A percentile compares a stretch with the other conserved stretches of the same genome.
phyloP scores from a whole-genome alignment of 2,113 vertebrate genomes.

The Callithrix jacchus region DNA sequence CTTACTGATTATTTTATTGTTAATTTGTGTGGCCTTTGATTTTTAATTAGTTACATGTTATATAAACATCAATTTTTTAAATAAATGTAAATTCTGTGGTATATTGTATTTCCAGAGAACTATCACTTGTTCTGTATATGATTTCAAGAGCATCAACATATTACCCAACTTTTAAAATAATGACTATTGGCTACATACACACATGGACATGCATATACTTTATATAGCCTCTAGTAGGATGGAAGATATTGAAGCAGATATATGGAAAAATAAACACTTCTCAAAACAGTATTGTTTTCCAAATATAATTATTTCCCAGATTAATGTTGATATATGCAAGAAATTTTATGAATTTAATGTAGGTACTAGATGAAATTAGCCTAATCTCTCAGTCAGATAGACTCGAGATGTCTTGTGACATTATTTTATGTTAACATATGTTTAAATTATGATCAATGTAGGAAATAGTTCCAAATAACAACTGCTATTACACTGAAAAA shows the following conservation, averaged over 20 bases:
- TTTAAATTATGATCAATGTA: conserved; percentile 64
- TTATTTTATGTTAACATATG: conserved; percentile 56
- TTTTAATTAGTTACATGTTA: not conserved
- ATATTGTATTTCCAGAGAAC: not conserved
- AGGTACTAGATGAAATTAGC: conserved; percentile 34
- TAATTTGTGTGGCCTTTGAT: not conserved
- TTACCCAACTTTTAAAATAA: not conserved
- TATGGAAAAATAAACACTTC: not conserved
- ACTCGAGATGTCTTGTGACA: conserved; percentile 57
- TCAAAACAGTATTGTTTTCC: not conserved
- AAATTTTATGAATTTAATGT: conserved; percentile 60
- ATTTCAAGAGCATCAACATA: not conserved
- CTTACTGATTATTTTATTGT: not conserved
- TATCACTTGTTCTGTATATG: not conserved
- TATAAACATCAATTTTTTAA: not conserved
- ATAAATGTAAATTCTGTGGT: not conserved
- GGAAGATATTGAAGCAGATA: not conserved
- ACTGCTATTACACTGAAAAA: not conserved
- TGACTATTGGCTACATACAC: not conserved
- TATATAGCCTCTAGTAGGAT: not conserved
- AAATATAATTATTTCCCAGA: not conserved
- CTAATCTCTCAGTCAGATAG: conserved; percentile 52
- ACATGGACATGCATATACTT: not conserved
- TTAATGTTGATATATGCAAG: not conserved
- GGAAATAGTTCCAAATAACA: conserved; percentile 16